Base-by-base conservation (phyloP, 1,140 invertebrate genomes). In the Aphaenogaster ashmeadi region DNA sequence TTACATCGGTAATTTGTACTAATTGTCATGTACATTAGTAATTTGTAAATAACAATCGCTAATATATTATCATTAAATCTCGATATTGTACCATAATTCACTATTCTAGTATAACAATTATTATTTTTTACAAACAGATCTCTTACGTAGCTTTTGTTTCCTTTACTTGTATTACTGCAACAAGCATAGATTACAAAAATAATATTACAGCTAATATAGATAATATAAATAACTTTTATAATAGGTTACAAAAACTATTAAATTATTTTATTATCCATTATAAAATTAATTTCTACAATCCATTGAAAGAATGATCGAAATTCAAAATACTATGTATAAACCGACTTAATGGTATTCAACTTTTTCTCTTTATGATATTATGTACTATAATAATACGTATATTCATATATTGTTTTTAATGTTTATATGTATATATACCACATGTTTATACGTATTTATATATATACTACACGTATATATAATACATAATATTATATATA, bases 21-120 rank as follows among this genome's bases (percentile, higher is more conserved):
- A 79, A 79, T 66, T 13, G n/a, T 21, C 60, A 11, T 38, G n/a
- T 67, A 27, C 44, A 52, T 80, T 79, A 64, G 33, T 36, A 52
- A 79, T 62, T 79, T 64, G 33, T 67, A 80, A 66, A 67, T 38
- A 79, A 60, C 15, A 77, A 67, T 78, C 67, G n/a, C 33, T 33
- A 13, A 15, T 15, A 66, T 52, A 67, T 67, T 52, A 52, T 38
- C n/a, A 47, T 66, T 67, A 6, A 52, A 80, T 80, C 33, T 80
- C 33, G 18, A 54, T 79, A 66, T 38, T 38, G 15, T 66, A 21
- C 15, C 6, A 44, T 41, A 80, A 67, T 67, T 52, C 44, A n/a
- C 1, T 38, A 9, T 11, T 66, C 0, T 54, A 66, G n/a, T 38
- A 5, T 36, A 38, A 66, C 38, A 56, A 41, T 27, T 75, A n/a